Evolutionary conservation across 1,140 invertebrate species (phyloP).

Genomic region (Panagrolaimus sp.): DNA sequence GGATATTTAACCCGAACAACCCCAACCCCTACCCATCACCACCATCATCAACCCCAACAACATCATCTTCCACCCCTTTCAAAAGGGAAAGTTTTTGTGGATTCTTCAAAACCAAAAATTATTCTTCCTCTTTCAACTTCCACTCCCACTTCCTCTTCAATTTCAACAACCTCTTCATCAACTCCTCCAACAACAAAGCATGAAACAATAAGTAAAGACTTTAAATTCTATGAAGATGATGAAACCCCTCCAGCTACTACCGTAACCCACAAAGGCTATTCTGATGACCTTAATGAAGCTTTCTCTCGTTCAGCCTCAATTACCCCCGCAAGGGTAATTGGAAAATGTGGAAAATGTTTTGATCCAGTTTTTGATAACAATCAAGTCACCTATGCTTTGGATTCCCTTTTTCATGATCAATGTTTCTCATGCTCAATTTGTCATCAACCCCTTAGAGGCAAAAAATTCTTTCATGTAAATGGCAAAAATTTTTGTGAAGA

Average conservation of each 20-base stretch:
- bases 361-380: constrained; percentile 15
- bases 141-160: neutral
- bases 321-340: neutral
- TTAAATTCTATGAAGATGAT: too few species aligned
- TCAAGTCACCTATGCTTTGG: constrained; percentile 2
- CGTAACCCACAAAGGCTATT: too few species aligned
- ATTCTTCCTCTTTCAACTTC: neutral
- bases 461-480: constrained; percentile 6
- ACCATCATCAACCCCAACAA: too few species aligned
- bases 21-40: too few species aligned
- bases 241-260: too few species aligned
- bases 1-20: too few species aligned
- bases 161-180: neutral
- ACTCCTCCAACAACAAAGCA: neutral
- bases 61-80: neutral
- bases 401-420: constrained; percentile 14
- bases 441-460: neutral
- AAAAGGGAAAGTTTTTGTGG: constrained; percentile 2
- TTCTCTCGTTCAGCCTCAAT: neutral
- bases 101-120: neutral
- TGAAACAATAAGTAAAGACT: too few species aligned
- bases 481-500: constrained; percentile 7
- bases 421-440: constrained; percentile 2
- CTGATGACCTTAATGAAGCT: neutral
- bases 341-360: constrained; percentile 10